Conservation (phyloP, 64 coral and sea anemone species). For the Hydrozoanthus tunicans region DNA sequence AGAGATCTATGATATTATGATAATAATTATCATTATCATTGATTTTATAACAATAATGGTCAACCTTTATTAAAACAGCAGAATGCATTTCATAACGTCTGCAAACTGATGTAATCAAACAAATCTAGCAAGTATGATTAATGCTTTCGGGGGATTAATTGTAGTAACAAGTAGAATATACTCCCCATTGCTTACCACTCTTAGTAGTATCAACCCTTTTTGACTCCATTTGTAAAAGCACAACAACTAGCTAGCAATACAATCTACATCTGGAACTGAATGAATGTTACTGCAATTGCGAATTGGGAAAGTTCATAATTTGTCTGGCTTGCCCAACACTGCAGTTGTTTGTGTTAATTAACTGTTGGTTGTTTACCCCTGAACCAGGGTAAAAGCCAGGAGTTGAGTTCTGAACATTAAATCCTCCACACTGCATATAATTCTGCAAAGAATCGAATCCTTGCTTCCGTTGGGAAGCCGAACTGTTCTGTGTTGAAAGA, state of each 20-base stretch:
- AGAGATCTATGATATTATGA: too few relatives aligned
- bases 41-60: too few relatives aligned
- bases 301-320: conserved; percentile 34
- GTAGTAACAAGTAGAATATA: background rate
- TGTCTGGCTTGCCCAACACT: conserved; percentile 4
- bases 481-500: conserved; percentile 42
- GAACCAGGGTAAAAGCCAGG: background rate
- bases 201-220: background rate
- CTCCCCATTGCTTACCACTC: background rate
- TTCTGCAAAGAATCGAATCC: background rate
- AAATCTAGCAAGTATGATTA: background rate
- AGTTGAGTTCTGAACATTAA: background rate
- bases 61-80: too few relatives aligned
- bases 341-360: conserved; percentile 15
- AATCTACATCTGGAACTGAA: background rate
- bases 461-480: background rate
- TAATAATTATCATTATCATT: too few relatives aligned
- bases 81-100: too few relatives aligned
- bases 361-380: background rate
- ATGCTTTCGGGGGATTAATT: background rate
- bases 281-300: conserved; percentile 14
- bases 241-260: background rate
- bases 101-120: background rate
- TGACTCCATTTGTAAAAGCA: background rate
- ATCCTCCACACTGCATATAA: background rate